Percentiles rank a stretch among this genome's conserved stretches.
phyloP scores from a whole-genome alignment of 2,888 invertebrate species.

The Pachymerium ferrugineum region DNA sequence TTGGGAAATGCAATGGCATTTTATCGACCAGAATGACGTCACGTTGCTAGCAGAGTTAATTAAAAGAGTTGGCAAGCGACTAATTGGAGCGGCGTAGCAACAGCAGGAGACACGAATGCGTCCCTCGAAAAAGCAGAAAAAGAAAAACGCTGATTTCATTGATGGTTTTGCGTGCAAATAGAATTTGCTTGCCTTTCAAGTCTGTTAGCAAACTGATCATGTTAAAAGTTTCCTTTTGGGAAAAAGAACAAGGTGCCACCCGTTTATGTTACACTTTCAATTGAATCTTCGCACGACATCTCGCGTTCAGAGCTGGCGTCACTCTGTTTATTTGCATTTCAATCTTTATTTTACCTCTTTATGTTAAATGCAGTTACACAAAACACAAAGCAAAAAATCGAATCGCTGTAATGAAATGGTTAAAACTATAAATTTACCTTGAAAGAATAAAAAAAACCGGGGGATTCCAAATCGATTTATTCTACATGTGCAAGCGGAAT shows the following conservation, averaged over 20 bases:
- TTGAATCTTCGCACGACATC: slow-evolving; percentile 23
- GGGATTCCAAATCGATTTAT: slow-evolving; percentile 11
- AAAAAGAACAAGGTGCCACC: slow-evolving; percentile 18
- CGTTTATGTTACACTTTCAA: slow-evolving; percentile 19
- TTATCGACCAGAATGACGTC: slow-evolving; percentile 19
- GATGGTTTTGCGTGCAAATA: slow-evolving; percentile 27
- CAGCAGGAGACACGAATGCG: slow-evolving; percentile 22
- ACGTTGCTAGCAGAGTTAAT: slow-evolving; percentile 13
- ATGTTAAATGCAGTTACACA: slow-evolving; percentile 1
- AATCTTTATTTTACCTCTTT: slow-evolving; percentile 19
- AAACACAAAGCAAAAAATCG: background rate
- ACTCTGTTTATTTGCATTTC: slow-evolving; percentile 24
- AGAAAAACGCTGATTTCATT: slow-evolving; percentile 20
- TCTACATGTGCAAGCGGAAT: background rate
- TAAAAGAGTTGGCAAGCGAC: slow-evolving; percentile 24
- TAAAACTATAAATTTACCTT: no score
- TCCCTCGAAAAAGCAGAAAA: background rate
- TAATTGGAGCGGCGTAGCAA: slow-evolving; percentile 23
- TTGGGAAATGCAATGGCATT: background rate
- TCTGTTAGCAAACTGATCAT: slow-evolving; percentile 27
- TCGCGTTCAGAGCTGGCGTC: slow-evolving; percentile 18
- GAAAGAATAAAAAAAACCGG: background rate
- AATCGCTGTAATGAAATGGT: no score
- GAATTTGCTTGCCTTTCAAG: slow-evolving; percentile 27
- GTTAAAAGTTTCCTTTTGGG: slow-evolving; percentile 14